Base-by-base conservation (phyloP, 2,113 vertebrate species). In the Dicerorhinus sumatrensis region DNA sequence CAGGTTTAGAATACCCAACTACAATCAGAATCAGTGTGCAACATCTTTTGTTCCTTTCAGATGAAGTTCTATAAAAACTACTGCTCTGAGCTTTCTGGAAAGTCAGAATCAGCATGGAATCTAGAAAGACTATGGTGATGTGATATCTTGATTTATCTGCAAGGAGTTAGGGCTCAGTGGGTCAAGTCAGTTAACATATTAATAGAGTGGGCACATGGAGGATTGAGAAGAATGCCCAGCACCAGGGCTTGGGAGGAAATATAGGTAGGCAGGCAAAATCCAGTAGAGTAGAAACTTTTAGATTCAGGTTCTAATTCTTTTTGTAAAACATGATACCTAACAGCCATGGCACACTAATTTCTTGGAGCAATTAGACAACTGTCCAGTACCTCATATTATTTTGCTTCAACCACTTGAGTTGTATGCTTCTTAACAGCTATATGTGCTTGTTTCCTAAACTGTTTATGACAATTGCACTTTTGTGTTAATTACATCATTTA, bases 191-290 rank as follows among this genome's bases (percentile, higher is more conserved):
- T 3, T 85, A 25, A 72, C 21, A 5, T 83, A 6, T 73, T 88
- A 84, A 60, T 8, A 86, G 27, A 46, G 23, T 7, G 18, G 4
- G 6, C 0, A 0, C 14, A 2, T 10, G 29, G 31, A 20, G 39
- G 29, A 33, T 2, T 16, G 0, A 11, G 7, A 13, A 77, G 17
- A 70, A 23, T 17, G 4, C 0, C 3, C 27, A n/a, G 20, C 17
- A 36, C 31, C 3, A 48, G 21, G 33, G 23, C 5, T 21, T 48
- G 1, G 16, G 2, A 72, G 23, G 54, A 89, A 0, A 46, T 12
- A 16, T 8, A 31, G 6, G 8, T 4, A 33, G 29, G 5, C 14
- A 31, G 60, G 25, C 14, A 89, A 73, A 77, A 63, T 1, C 2
- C 29, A 79, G 16, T 5, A 16, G 2, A 56, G 3, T 0, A 69